These are phyloP conservation scores for Bufo bufo DNA, from an alignment of 2,113 vertebrate genomes.

Conservation along the genomic window DNA sequence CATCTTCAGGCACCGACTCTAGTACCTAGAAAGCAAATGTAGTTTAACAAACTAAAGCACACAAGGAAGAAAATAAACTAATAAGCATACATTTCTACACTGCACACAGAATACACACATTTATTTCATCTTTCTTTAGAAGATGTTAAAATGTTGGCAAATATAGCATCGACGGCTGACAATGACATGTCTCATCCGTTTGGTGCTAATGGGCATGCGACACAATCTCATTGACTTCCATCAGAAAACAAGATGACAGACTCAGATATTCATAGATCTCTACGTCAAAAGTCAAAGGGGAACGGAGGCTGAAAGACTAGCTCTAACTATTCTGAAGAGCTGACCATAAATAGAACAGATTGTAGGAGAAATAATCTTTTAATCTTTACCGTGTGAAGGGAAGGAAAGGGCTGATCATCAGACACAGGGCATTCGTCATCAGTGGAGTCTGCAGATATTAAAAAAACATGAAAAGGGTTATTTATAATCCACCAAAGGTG, in stretches of 20 bases:
- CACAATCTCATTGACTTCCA: neutral
- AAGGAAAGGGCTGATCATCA: slow-evolving; percentile 95
- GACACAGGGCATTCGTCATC: slow-evolving; percentile 85
- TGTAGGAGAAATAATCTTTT: slow-evolving; percentile 53
- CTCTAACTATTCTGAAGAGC: neutral
- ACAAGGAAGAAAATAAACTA: neutral
- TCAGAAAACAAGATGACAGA: neutral
- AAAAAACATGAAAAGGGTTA: slow-evolving; percentile 25
- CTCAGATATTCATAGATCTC: neutral
- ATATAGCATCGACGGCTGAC: too few relatives aligned
- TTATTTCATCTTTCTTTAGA: neutral
- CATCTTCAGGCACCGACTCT: slow-evolving; percentile 85
- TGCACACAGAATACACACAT: neutral
- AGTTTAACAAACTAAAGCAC: neutral
- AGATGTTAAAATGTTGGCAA: too few relatives aligned
- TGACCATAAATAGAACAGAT: neutral
- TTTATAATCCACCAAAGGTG: too few relatives aligned
- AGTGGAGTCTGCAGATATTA: slow-evolving; percentile 76
- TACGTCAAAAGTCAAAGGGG: too few relatives aligned
- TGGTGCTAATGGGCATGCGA: neutral
- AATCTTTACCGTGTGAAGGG: slow-evolving; percentile 85
- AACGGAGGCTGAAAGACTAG: too few relatives aligned
- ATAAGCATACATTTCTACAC: neutral
- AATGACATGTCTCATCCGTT: neutral
- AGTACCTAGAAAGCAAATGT: slow-evolving; percentile 77